A percentile compares a stretch with the other conserved stretches of the same genome.
Evolutionary conservation across 1,140 invertebrate species (phyloP).

Genomic region (Drosophila baimaii): DNA sequence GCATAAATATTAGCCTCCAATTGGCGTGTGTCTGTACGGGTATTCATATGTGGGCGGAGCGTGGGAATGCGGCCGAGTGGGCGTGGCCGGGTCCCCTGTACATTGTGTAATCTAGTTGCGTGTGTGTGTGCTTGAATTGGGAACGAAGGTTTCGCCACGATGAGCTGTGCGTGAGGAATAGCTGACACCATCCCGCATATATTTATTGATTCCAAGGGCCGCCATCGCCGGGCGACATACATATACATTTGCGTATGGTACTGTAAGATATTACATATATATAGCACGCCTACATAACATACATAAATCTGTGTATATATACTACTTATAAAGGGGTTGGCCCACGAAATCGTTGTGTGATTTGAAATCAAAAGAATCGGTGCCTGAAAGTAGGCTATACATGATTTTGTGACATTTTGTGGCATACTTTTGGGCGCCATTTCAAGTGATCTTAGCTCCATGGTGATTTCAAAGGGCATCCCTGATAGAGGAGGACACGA

Average conservation of each 20-base stretch:
- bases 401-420: neutral
- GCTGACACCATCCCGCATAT: constrained; percentile 7
- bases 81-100: constrained; percentile 67
- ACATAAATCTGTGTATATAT: constrained; percentile 48
- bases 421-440: neutral
- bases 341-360: neutral
- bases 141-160: constrained; percentile 23
- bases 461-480: neutral
- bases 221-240: constrained; percentile 19
- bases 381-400: neutral
- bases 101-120: constrained; percentile 77
- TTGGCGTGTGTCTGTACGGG: neutral
- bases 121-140: constrained; percentile 25
- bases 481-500: constrained; percentile 9
- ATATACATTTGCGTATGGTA: constrained; percentile 27
- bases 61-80: constrained; percentile 44
- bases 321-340: constrained; percentile 13
- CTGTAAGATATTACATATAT: constrained; percentile 25
- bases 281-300: constrained; percentile 43
- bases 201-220: constrained; percentile 39
- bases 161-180: constrained; percentile 17
- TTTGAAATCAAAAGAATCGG: constrained; percentile 7
- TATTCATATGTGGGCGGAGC: constrained; percentile 31
- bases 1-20: constrained; percentile 66
- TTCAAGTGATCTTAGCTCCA: neutral